Base-by-base conservation (phyloP, 2,113 vertebrate genomes). In the Pachyramphus minor region DNA sequence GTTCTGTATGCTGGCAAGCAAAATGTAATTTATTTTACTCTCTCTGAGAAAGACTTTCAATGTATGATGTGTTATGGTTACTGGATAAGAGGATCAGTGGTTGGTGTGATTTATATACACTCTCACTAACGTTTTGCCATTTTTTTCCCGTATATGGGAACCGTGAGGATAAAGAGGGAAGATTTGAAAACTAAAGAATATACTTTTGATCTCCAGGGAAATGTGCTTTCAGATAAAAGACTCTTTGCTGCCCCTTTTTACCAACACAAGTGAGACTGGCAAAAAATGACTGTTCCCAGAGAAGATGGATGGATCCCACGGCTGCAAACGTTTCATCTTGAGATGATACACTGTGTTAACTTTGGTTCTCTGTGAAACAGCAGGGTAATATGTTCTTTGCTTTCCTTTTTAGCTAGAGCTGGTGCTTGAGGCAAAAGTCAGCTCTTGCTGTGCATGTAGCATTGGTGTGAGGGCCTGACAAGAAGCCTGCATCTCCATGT, bases 31-130 rank as follows among this genome's bases (percentile, higher is more conserved):
- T 96, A 94, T 93, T 95, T 92, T 63, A 72, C 78, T 64, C 69
- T 75, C 64, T 93, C 1, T 0, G 60, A 74, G 85, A 78, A 87
- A 53, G 79, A 45, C 50, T 81, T 86, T 64, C 93, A 30, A 75
- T 84, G 69, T 81, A 87, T 41, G 88, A 94, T 94, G 66, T 95
- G 93, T 96, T 97, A 93, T 96, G 95, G 80, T 96, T 96, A 96
- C 93, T 84, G 95, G 92, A 96, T 95, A 94, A 96, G 93, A 84
- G 95, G 96, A 95, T 97, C 93, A 93, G 92, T 45, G 41, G 20
- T 35, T 90, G 93, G 85, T 93, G 83, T 96, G 90, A 89, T 97
- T 96, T 96, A 97, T 94, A 91, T 58, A 60, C 27, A 60, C 87
- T 63, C 89, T 86, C 31, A n/a, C 82, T 84, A 87, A 74, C 1